phyloP scores from a whole-genome alignment of 2,888 invertebrate species.

The Scelioninae gen. 2 region DNA sequence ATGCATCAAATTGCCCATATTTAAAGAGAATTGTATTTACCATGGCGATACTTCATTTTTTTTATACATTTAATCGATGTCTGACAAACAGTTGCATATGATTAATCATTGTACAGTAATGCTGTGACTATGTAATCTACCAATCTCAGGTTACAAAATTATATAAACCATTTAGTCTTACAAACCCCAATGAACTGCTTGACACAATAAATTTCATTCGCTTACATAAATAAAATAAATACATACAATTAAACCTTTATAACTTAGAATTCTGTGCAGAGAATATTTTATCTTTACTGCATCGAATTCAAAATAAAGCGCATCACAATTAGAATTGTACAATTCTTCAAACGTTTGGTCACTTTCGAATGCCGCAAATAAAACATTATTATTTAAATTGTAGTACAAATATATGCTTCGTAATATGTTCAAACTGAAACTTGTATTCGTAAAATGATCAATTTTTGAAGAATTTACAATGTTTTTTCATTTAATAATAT shows the following conservation, averaged over 20 bases:
- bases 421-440: background rate
- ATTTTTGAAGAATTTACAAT: background rate
- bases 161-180: constrained; percentile 34
- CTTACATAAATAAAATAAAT: constrained; percentile 48
- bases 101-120: constrained; percentile 54
- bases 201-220: constrained; percentile 20
- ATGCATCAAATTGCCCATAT: constrained; percentile 14
- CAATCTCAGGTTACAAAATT: constrained; percentile 41
- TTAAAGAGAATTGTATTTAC: background rate
- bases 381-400: background rate
- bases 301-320: constrained; percentile 6
- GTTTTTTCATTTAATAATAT: background rate
- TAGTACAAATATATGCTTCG: background rate
- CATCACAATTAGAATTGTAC: constrained; percentile 24
- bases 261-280: constrained; percentile 2
- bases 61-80: background rate
- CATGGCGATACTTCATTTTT: constrained; percentile 7
- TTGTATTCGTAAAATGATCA: constrained; percentile 1
- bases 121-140: constrained; percentile 49
- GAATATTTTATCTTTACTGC: background rate
- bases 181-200: constrained; percentile 36
- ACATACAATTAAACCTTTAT: constrained; percentile 23
- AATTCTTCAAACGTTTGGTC: constrained; percentile 15
- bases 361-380: background rate
- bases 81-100: constrained; percentile 1